phyloP scores from a whole-genome alignment of 2,888 invertebrate genomes.

The Perdita meconis region DNA sequence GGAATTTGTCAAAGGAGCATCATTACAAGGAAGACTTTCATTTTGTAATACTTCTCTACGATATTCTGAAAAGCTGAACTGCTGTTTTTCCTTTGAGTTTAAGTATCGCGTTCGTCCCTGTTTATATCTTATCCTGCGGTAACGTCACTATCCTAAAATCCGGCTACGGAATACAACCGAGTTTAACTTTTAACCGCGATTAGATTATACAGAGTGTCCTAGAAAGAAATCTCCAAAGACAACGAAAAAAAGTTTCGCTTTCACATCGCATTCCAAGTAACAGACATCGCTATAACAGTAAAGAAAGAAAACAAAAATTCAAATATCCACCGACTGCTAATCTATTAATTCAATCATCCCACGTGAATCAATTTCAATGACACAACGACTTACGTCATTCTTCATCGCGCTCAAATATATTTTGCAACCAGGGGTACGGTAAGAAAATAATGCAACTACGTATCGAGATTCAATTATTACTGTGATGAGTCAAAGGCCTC shows the following conservation, averaged over 20 bases:
- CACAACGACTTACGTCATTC: too few species aligned
- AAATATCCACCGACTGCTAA: too few species aligned
- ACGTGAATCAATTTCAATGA: too few species aligned
- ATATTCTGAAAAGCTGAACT: not conserved
- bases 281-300: too few species aligned
- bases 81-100: not conserved
- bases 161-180: constrained; percentile 13
- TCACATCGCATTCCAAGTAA: too few species aligned
- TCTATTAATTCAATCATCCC: too few species aligned
- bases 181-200: constrained; percentile 39
- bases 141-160: constrained; percentile 34
- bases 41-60: too few species aligned
- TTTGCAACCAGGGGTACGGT: too few species aligned
- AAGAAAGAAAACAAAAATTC: too few species aligned
- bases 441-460: not conserved
- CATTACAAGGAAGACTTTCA: too few species aligned
- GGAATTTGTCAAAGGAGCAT: too few species aligned
- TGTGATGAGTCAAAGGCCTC: constrained; percentile 11
- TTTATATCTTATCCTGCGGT: constrained; percentile 46
- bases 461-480: constrained; percentile 24
- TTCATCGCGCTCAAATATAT: too few species aligned
- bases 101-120: not conserved
- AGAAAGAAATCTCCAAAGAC: not conserved
- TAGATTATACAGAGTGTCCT: not conserved
- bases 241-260: not conserved